Percentiles rank a stretch among this genome's conserved stretches.
These are phyloP conservation scores for Zaprionus ornatus DNA, from an alignment of 1,140 invertebrate species.

Conservation along the genomic window DNA sequence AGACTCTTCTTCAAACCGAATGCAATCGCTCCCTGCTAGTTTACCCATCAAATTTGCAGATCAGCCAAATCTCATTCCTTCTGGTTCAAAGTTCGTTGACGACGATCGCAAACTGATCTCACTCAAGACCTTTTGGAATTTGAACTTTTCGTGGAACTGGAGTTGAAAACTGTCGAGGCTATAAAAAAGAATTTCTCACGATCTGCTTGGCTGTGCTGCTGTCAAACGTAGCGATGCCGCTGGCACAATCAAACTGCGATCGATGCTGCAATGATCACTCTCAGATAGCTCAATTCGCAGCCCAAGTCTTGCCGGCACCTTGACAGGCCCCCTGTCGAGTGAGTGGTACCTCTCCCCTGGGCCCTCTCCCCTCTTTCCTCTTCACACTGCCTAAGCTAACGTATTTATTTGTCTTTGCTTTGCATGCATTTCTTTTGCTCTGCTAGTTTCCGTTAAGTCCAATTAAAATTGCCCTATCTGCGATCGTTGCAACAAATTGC, in stretches of 20 bases:
- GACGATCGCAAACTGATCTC: constrained; percentile 2
- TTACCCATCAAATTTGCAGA: neutral
- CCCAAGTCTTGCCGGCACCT: constrained; percentile 21
- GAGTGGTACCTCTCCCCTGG: neutral
- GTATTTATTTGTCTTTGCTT: constrained; percentile 38
- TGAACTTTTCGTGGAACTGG: constrained; percentile 22
- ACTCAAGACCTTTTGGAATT: constrained; percentile 17
- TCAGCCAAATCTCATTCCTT: neutral
- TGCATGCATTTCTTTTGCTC: constrained; percentile 59
- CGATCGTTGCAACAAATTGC: constrained; percentile 59
- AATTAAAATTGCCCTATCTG: constrained; percentile 74
- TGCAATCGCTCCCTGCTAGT: neutral
- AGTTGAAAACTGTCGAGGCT: constrained; percentile 3
- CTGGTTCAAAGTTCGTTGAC: neutral
- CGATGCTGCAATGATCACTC: constrained; percentile 52
- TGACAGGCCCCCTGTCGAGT: constrained; percentile 18
- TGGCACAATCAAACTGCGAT: constrained; percentile 63
- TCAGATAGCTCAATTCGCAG: constrained; percentile 49
- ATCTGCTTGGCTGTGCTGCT: constrained; percentile 42
- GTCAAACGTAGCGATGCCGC: constrained; percentile 53
- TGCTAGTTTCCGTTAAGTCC: constrained; percentile 73
- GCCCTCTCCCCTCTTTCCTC: neutral
- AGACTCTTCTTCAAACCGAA: neutral
- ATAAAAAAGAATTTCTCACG: constrained; percentile 59
- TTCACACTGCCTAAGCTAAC: neutral